These are phyloP conservation scores for Elephantulus edwardii DNA, from an alignment of 2,113 vertebrate species.

Conservation along the genomic window DNA sequence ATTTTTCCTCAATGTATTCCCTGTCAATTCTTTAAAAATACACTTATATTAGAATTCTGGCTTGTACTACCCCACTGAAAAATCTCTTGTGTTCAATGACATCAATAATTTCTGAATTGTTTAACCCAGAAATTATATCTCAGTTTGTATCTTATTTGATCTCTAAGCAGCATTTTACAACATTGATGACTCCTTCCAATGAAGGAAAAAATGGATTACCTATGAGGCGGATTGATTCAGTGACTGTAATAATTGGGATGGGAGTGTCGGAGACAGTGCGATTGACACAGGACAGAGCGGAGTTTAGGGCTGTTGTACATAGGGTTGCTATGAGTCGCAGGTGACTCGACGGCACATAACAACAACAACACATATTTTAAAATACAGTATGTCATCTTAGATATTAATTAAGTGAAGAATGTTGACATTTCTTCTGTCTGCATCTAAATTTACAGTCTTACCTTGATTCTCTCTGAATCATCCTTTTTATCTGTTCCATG, in stretches of 20 bases:
- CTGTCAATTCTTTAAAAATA: neutral
- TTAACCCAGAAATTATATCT: neutral
- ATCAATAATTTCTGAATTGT: neutral
- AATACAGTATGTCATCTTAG: neutral
- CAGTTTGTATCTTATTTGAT: neutral
- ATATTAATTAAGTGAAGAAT: neutral
- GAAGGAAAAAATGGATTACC: neutral
- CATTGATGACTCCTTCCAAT: neutral
- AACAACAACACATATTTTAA: too few relatives aligned
- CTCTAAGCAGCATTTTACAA: neutral
- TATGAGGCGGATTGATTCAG: too few relatives aligned
- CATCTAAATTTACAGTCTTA: neutral
- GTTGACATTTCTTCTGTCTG: neutral
- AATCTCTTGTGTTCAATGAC: neutral
- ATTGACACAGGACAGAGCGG: too few relatives aligned
- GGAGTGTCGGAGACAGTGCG: too few relatives aligned
- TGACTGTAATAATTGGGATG: too few relatives aligned
- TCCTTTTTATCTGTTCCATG: neutral
- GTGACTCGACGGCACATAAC: too few relatives aligned
- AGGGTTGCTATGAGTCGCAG: too few relatives aligned
- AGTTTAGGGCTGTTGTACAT: too few relatives aligned
- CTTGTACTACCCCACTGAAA: neutral
- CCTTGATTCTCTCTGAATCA: neutral
- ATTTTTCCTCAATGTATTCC: neutral
- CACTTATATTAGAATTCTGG: neutral